Base-by-base conservation (phyloP, 1,140 invertebrate species). In the Sinonovacula constricta region DNA sequence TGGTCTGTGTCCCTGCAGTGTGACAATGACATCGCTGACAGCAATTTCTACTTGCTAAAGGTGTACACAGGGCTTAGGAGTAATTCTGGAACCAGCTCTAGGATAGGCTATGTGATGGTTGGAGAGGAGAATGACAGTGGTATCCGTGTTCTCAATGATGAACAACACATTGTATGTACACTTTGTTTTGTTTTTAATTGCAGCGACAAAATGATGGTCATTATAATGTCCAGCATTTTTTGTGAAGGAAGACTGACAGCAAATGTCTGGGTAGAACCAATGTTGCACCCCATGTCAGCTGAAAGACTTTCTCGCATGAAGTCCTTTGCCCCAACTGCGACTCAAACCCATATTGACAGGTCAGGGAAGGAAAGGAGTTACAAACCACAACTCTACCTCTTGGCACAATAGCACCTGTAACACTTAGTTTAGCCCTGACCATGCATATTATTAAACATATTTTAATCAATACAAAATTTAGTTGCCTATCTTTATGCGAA, bases 21-120 rank as follows among this genome's bases (percentile, higher is more conserved):
- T 18, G 83, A 83, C 66, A 83, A 85, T 49, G 63, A 80, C 51
- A 68, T 77, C 45, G 66, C 59, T 12, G 81, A 83, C 45, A 75
- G 36, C 18, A 70, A 68, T 62, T 74, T 75, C 53, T 85, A 85
- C 65, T 49, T 81, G 15, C 14, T 85, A 10, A 68, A 65, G 14
- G 81, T 85, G 12, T 76, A 81, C 60, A 85, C 83, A 1, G 83
- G 83, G 18, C 30, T 83, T 26, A 60, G 81, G 2, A 60, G 67
- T 39, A 57, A 60, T 14, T 57, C 74, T 1, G 79, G 81, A 2
- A 85, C 81, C 5, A 36, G 34, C 10, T 78, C 81, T 14, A 85
- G 79, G 33, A 68, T 85, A 22, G 69, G 76, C 14, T 79, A 83
- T 69, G 57, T 81, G 39, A 26, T 85, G 14, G 71, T 75, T 26